Conservation (phyloP, 2,888 invertebrate genomes). For the Dicycla oo region DNA sequence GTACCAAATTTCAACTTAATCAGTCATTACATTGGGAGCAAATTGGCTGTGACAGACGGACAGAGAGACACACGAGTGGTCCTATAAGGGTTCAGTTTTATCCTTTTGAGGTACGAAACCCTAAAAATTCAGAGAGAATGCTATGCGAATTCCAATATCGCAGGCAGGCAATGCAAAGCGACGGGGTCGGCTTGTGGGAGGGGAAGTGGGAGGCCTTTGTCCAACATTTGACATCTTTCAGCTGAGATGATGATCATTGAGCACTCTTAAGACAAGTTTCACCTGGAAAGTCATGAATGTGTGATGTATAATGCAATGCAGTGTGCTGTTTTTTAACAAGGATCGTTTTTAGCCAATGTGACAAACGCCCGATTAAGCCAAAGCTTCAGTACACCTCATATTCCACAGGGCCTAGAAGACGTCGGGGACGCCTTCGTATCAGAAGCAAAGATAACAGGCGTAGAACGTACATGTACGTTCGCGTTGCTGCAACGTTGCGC, state of each 20-base stretch:
- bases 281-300: background rate
- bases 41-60: too few relatives aligned
- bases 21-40: too few relatives aligned
- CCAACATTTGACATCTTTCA: background rate
- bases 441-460: conserved; percentile 88
- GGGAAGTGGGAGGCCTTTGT: background rate
- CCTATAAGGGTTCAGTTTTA: too few relatives aligned
- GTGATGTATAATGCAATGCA: background rate
- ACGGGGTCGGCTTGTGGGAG: background rate
- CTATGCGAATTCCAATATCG: too few relatives aligned
- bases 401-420: conserved; percentile 93
- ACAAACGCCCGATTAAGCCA: background rate
- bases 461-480: conserved; percentile 85
- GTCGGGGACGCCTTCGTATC: conserved; percentile 94
- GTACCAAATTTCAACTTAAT: too few relatives aligned
- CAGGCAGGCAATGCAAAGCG: too few relatives aligned
- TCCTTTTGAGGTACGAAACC: too few relatives aligned
- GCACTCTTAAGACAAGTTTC: background rate
- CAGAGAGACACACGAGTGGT: too few relatives aligned
- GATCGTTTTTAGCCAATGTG: background rate
- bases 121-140: too few relatives aligned
- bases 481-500: conserved; percentile 94
- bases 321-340: background rate
- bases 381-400: background rate
- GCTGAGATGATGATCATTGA: background rate